phyloP scores from a whole-genome alignment of 2,888 invertebrate species.

The Aquatica leii region DNA sequence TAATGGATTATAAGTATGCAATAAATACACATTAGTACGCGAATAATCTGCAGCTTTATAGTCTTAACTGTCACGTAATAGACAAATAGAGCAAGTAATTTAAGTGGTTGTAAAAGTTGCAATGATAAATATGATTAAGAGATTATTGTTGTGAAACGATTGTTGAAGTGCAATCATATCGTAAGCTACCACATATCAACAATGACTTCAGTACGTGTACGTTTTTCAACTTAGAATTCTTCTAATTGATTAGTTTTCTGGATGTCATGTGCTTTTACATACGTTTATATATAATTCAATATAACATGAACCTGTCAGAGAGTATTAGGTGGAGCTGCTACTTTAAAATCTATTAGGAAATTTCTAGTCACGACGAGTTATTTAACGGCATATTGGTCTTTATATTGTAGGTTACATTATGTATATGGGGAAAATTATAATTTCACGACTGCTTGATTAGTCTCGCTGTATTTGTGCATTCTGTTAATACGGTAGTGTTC shows the following conservation, averaged over 20 bases:
- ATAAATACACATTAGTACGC: too few species aligned
- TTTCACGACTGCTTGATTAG: constrained; percentile 22
- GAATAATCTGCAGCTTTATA: too few species aligned
- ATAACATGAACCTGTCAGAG: constrained; percentile 31
- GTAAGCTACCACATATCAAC: constrained; percentile 20
- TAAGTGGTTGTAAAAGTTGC: constrained; percentile 35
- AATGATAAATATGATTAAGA: constrained; percentile 35
- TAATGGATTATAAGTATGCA: too few species aligned
- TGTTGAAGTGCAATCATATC: constrained; percentile 22
- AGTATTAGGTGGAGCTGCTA: constrained; percentile 31
- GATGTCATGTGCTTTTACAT: constrained; percentile 8
- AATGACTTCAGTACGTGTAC: constrained; percentile 1
- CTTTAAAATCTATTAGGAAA: constrained; percentile 34
- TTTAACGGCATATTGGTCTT: constrained; percentile 34
- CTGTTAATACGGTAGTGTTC: constrained; percentile 9
- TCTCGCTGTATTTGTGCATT: constrained; percentile 1
- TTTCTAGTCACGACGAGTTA: constrained; percentile 34
- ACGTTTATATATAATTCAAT: constrained; percentile 18
- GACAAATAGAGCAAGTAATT: constrained; percentile 24
- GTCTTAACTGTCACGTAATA: too few species aligned
- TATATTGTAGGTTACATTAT: constrained; percentile 24
- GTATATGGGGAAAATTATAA: constrained; percentile 24
- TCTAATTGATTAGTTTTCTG: constrained; percentile 7
- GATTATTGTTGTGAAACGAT: constrained; percentile 28
- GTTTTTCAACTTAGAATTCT: neutral